Evolutionary conservation across 2,888 invertebrate species (phyloP).

Genomic region (Hesperia comma): DNA sequence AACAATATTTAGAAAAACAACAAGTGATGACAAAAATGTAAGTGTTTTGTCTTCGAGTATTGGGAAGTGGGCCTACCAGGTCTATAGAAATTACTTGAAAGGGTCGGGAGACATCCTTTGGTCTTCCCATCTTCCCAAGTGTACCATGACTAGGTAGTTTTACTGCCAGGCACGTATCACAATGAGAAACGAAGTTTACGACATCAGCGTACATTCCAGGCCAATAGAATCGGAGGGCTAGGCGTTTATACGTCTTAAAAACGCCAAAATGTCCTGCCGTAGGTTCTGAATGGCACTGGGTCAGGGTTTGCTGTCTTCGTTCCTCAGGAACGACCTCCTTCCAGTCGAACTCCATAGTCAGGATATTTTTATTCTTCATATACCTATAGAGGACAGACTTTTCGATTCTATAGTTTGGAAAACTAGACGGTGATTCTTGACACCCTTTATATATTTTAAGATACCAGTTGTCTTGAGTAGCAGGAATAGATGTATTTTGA

Average conservation of each 20-base stretch:
- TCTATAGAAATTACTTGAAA: conserved; percentile 27
- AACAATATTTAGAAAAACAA: conserved; percentile 12
- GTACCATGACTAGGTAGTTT: conserved; percentile 35
- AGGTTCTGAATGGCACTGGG: conserved; percentile 3
- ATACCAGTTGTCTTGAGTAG: background rate
- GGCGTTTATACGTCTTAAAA: conserved; percentile 44
- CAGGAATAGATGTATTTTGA: background rate
- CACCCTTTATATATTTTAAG: too few relatives aligned
- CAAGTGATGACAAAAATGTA: background rate
- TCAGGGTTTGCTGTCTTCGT: background rate
- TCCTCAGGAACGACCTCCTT: background rate
- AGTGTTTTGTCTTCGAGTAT: background rate
- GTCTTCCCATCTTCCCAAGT: conserved; percentile 37
- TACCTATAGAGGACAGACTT: too few relatives aligned
- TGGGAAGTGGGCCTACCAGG: background rate
- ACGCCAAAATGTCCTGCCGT: conserved; percentile 40
- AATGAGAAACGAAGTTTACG: conserved; percentile 32
- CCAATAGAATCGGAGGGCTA: conserved; percentile 35
- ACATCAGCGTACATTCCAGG: conserved; percentile 43
- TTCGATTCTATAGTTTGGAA: too few relatives aligned
- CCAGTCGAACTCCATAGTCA: background rate
- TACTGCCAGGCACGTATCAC: conserved; percentile 34
- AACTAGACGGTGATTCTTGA: too few relatives aligned
- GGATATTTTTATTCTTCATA: background rate
- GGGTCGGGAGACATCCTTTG: conserved; percentile 36